Conservation (phyloP, 1,140 invertebrate species). For the Brachionus plicatilis region DNA sequence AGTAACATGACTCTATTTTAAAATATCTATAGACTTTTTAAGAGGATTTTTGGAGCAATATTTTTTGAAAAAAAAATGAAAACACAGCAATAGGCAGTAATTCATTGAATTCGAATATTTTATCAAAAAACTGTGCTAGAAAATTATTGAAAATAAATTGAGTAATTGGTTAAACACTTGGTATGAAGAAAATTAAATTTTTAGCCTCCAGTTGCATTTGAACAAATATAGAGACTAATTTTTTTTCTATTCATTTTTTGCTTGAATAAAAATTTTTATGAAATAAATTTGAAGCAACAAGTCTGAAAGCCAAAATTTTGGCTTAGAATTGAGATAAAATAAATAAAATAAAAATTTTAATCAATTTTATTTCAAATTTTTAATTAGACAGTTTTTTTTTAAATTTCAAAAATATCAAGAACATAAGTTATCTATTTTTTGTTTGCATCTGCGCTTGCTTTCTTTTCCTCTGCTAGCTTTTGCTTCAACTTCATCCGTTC, state of each 20-base stretch:
- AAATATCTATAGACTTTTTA: too few relatives aligned
- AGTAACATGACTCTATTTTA: not conserved
- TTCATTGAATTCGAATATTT: too few relatives aligned
- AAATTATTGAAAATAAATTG: too few relatives aligned
- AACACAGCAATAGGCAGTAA: too few relatives aligned
- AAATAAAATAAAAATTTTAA: not conserved
- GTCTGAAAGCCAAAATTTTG: not conserved
- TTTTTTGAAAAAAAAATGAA: too few relatives aligned
- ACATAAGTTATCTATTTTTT: constrained; percentile 2
- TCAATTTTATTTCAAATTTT: not conserved
- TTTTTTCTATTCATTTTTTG: not conserved
- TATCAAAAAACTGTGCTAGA: too few relatives aligned
- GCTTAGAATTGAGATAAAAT: not conserved
- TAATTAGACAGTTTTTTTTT: not conserved
- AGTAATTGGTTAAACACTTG: too few relatives aligned
- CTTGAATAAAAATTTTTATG: too few relatives aligned
- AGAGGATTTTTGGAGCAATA: too few relatives aligned
- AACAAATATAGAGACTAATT: not conserved
- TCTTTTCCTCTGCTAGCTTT: constrained; percentile 16
- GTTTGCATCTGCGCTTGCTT: not conserved
- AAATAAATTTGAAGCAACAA: too few relatives aligned
- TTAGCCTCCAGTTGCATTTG: not conserved
- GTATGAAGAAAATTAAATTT: not conserved
- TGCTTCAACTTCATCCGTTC: constrained; percentile 37
- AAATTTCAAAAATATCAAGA: not conserved